Base-by-base conservation (phyloP, 2,113 vertebrate species). In the Semnornis frantzii region DNA sequence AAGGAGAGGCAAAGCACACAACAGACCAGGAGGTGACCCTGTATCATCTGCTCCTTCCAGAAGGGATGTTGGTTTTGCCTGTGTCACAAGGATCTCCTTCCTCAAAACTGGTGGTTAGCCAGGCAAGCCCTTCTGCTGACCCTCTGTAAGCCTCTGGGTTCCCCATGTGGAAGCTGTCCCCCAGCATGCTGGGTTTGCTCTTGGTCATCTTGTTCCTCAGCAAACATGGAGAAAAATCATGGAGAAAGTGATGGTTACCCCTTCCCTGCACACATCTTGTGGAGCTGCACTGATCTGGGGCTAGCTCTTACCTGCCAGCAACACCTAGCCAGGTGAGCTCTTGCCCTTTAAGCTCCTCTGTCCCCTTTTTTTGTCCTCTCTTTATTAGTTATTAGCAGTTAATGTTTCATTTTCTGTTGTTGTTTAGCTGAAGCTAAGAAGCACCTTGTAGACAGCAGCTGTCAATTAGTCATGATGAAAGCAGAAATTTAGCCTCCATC, bases 401-500 rank as follows among this genome's bases (percentile, higher is more conserved):
- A 70, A 74, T 48, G 65, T 87, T 93, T 92, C 60, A 57, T 76
- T 91, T 87, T 96, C 85, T 91, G 65, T n/a, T 82, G 58, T 89
- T 57, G 37, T 82, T 92, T 82, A 82, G 66, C 28, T 2, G 4
- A 80, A 71, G 72, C 30, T 54, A 87, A 83, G 95, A 71, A 87
- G 71, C 48, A 77, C 48, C 85, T 85, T 82, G 75, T 58, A 82
- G 77, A 94, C 55, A 90, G 50, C 65, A 79, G 17, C 89, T 92
- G 89, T 84, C 85, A 93, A 89, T 91, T 94, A 93, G 82, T 85
- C 85, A 68, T 15, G 52, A 93, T 58, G 52, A 95, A 95, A 94
- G 70, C 89, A 95, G 78, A 85, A 92, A 92, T 74, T 75, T 39
- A 82, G 33, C 82, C 92, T 81, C 79, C 79, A 87, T 74, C 79